Evolutionary conservation across 2,797 vertebrate species (phyloP).

Genomic region (Phaenicophaeus curvirostris): DNA sequence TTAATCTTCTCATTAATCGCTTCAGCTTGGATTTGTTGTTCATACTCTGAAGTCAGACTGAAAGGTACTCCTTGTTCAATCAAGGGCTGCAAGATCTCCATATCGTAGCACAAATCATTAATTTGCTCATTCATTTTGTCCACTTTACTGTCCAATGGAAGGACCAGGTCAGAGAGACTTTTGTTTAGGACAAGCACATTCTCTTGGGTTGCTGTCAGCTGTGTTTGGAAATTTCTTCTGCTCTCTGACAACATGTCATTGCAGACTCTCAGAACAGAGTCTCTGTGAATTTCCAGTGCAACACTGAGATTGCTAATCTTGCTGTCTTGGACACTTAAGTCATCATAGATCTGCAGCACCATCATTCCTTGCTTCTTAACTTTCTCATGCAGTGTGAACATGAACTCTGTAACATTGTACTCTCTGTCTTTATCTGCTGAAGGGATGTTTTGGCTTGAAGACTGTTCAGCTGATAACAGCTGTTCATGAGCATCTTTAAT

Average conservation of each 20-base stretch:
- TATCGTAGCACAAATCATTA: slow-evolving; percentile 80
- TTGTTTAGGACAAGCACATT: slow-evolving; percentile 74
- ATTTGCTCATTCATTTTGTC: slow-evolving; percentile 81
- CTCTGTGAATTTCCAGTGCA: slow-evolving; percentile 66
- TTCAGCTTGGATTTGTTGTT: slow-evolving; percentile 60
- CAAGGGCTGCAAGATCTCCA: slow-evolving; percentile 82
- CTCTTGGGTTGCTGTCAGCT: slow-evolving; percentile 69
- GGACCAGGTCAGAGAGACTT: slow-evolving; percentile 72
- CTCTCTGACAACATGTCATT: slow-evolving; percentile 73
- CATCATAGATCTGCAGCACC: slow-evolving; percentile 72
- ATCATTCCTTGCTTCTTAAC: slow-evolving; percentile 75
- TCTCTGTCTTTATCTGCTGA: not conserved
- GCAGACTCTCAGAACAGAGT: slow-evolving; percentile 63
- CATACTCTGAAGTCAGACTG: slow-evolving; percentile 40
- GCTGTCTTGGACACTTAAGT: slow-evolving; percentile 74
- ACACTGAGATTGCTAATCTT: slow-evolving; percentile 78
- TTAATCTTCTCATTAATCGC: slow-evolving; percentile 65
- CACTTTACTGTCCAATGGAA: slow-evolving; percentile 74
- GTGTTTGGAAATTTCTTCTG: slow-evolving; percentile 68
- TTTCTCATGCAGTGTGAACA: slow-evolving; percentile 68
- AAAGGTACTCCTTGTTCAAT: slow-evolving; percentile 75
- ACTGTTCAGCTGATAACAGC: slow-evolving; percentile 50
- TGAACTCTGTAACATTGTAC: slow-evolving; percentile 64
- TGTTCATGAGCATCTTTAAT: slow-evolving; percentile 71
- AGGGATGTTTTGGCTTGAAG: not conserved